Evolutionary conservation across 2,113 vertebrate species (phyloP).

Genomic region (Zosterops borbonicus): DNA sequence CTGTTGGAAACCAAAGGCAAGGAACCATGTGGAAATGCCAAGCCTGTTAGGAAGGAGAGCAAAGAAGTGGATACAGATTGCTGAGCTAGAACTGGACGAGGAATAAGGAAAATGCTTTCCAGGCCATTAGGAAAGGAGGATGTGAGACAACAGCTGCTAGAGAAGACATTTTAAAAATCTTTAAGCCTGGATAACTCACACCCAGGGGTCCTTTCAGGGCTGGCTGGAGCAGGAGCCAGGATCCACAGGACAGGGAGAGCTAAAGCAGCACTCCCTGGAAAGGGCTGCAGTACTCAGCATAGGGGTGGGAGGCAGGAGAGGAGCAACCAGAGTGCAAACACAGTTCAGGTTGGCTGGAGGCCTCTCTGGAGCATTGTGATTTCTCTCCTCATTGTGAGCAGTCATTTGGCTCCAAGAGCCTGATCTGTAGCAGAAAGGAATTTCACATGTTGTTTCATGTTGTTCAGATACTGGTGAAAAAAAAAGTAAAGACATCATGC

Average conservation of each 20-base stretch:
- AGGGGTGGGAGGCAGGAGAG: background rate
- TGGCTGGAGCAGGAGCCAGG: background rate
- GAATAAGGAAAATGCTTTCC: slow-evolving; percentile 44
- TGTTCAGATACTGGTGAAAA: background rate
- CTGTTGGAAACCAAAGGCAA: slow-evolving; percentile 10
- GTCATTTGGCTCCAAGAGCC: background rate
- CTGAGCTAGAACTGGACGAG: background rate
- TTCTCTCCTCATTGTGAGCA: background rate
- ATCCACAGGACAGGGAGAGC: background rate
- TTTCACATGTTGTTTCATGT: background rate
- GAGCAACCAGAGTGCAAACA: background rate
- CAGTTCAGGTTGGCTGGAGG: background rate
- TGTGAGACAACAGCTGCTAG: slow-evolving; percentile 41
- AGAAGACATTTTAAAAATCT: slow-evolving; percentile 14
- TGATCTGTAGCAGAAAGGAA: background rate
- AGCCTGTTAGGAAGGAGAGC: background rate
- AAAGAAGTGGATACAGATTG: background rate
- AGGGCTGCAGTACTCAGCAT: fast-evolving
- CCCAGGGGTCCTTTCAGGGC: slow-evolving; percentile 2
- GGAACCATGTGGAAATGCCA: background rate
- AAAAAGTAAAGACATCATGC: background rate
- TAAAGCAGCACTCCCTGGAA: fast-evolving
- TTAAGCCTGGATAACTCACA: slow-evolving; percentile 12
- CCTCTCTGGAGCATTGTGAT: fast-evolving
- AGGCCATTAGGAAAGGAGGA: slow-evolving; percentile 20